Conservation (phyloP, 2,888 invertebrate genomes). For the Parnassius mnemosyne region DNA sequence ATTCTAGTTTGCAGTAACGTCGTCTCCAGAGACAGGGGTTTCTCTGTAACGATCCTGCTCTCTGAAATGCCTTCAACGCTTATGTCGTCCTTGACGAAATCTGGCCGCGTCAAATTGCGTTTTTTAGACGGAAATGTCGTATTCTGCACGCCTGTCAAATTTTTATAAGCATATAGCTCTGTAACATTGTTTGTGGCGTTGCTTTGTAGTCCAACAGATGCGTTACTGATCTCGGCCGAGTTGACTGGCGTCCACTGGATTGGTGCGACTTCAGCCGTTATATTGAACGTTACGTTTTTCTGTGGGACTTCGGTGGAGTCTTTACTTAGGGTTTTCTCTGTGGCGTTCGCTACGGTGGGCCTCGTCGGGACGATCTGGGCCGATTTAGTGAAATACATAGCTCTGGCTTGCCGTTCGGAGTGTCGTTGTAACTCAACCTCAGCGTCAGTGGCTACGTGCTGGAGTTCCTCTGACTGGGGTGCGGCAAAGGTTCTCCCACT, state of each 20-base stretch:
- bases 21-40: slow-evolving; percentile 69
- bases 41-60: slow-evolving; percentile 70
- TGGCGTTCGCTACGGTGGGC: slow-evolving; percentile 39
- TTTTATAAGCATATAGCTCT: slow-evolving; percentile 39
- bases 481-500: slow-evolving; percentile 46
- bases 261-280: slow-evolving; percentile 43
- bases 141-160: slow-evolving; percentile 56
- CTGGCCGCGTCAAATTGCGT: slow-evolving; percentile 60
- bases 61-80: slow-evolving; percentile 54
- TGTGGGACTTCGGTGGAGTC: slow-evolving; percentile 29
- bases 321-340: slow-evolving; percentile 39
- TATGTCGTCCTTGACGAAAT: slow-evolving; percentile 59
- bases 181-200: slow-evolving; percentile 41
- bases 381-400: slow-evolving; percentile 68
- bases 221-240: slow-evolving; percentile 38
- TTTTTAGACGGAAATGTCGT: slow-evolving; percentile 53
- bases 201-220: slow-evolving; percentile 35
- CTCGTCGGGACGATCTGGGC: slow-evolving; percentile 40
- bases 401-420: slow-evolving; percentile 58
- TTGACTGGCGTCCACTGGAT: slow-evolving; percentile 61
- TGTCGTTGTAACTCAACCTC: slow-evolving; percentile 43
- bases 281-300: slow-evolving; percentile 33
- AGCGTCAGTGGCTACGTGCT: slow-evolving; percentile 49
- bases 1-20: slow-evolving; percentile 66
- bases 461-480: slow-evolving; percentile 62